A percentile compares a stretch with the other conserved stretches of the same genome.
Evolutionary conservation across 2,888 invertebrate species (phyloP).

Genomic region (Leucania comma): DNA sequence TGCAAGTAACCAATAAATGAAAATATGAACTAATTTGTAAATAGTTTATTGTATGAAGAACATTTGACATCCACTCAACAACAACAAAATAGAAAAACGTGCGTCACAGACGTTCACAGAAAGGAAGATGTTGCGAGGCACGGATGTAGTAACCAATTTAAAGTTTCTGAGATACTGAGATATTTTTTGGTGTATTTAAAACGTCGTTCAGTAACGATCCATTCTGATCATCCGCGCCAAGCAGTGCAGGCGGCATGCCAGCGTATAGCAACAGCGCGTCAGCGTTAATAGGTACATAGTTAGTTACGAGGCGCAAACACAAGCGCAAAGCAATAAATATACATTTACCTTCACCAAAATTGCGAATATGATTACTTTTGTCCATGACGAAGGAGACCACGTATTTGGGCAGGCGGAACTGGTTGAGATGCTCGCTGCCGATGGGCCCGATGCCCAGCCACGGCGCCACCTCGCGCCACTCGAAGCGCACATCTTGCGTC

Average conservation of each 20-base stretch:
- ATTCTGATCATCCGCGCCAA: slow-evolving; percentile 73
- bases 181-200: slow-evolving; percentile 41
- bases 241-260: slow-evolving; percentile 77
- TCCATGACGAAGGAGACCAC: slow-evolving; percentile 92
- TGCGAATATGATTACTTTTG: slow-evolving; percentile 91
- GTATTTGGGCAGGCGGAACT: slow-evolving; percentile 92
- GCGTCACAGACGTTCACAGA: slow-evolving; percentile 68
- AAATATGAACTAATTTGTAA: neutral
- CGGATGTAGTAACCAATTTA: slow-evolving; percentile 65
- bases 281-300: slow-evolving; percentile 81
- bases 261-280: slow-evolving; percentile 77
- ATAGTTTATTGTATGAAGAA: slow-evolving; percentile 22
- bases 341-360: slow-evolving; percentile 92
- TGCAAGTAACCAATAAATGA: slow-evolving; percentile 6
- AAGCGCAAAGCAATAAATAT: slow-evolving; percentile 89
- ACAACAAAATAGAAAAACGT: slow-evolving; percentile 61
- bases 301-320: slow-evolving; percentile 84
- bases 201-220: slow-evolving; percentile 50
- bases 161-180: slow-evolving; percentile 33
- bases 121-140: slow-evolving; percentile 71
- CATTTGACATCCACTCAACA: slow-evolving; percentile 37
- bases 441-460: slow-evolving; percentile 87
- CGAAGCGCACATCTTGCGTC: slow-evolving; percentile 91
- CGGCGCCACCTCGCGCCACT: slow-evolving; percentile 91
- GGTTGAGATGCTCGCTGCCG: slow-evolving; percentile 86